Base-by-base conservation (phyloP, 2,113 vertebrate species). In the Todiramphus saurophagus region DNA sequence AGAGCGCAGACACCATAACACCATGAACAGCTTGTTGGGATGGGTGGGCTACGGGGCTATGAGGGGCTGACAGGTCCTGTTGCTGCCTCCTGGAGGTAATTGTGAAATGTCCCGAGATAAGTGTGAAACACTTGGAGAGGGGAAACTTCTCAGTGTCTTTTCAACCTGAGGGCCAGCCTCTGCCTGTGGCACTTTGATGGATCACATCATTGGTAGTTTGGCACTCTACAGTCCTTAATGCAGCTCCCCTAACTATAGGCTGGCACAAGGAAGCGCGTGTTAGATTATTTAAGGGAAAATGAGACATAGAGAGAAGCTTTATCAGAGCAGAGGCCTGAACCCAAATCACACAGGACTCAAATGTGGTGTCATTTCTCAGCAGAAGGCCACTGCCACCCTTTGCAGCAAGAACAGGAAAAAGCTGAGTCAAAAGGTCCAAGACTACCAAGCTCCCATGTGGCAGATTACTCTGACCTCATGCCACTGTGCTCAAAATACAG, bases 1-100 rank as follows among this genome's bases (percentile, higher is more conserved):
- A 69, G 67, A 88, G 10, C 1, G 0, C 0, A 0, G 24, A 35
- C 53, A 59, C 35, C 63, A 39, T 31, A 88, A 37, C 23, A 6
- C 25, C 19, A 9, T 43, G 56, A 58, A 31, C 5, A 3, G 46
- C 24, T 64, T 76, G 7, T 51, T 58, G 43, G 53, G 48, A 56
- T 60, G 30, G 21, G 10, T 64, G 48, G 30, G 20, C 64, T 77
- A 13, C 21, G 55, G 58, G 11, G 24, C 66, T 85, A 0, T 31
- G 44, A 92, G 48, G 21, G 35, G 13, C 43, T 5, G 0, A 2
- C 25, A 6, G 2, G 13, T 74, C 35, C 44, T 81, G n/a, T 74
- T 69, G 59, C 23, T 92, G 24, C 35, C 39, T 89, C 24, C 44
- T 51, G 23, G 24, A 10, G 8, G 13, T 85, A 76, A 53, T 3